phyloP scores from a whole-genome alignment of 2,888 invertebrate genomes.

The Parelbella ahira region DNA sequence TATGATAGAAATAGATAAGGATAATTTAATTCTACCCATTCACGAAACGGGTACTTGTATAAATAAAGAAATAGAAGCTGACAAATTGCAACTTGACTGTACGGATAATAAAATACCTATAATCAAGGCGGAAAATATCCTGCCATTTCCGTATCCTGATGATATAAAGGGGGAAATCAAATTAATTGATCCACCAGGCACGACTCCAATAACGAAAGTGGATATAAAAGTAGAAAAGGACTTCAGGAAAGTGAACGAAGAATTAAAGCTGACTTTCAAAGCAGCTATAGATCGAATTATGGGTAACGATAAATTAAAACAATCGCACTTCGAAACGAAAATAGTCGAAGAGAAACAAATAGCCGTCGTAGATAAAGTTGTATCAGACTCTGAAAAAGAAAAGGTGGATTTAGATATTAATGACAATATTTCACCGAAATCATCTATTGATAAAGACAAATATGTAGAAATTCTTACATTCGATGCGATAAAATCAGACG shows the following conservation, averaged over 20 bases:
- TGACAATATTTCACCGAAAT: conserved; percentile 11
- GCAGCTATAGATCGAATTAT: conserved; percentile 61
- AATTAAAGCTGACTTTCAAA: conserved; percentile 60
- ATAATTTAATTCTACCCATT: conserved; percentile 11
- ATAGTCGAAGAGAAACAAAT: no score
- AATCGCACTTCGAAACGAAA: not conserved
- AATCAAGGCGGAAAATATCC: conserved; percentile 54
- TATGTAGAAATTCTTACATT: no score
- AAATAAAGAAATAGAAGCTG: not conserved
- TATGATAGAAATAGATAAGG: conserved; percentile 26
- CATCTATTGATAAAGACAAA: not conserved
- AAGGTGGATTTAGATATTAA: conserved; percentile 2
- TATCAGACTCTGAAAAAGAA: conserved; percentile 5
- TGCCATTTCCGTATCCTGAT: conserved; percentile 55
- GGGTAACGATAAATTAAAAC: conserved; percentile 4
- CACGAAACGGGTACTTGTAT: not conserved
- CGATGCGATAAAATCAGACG: no score
- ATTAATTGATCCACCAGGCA: conserved; percentile 31
- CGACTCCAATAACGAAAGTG: conserved; percentile 18
- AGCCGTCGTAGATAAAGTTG: conserved; percentile 14
- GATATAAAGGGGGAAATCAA: conserved; percentile 39
- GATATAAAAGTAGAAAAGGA: conserved; percentile 52
- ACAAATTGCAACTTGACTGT: conserved; percentile 17
- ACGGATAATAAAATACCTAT: conserved; percentile 37
- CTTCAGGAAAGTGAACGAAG: conserved; percentile 59